Evolutionary conservation across 2,888 invertebrate genomes (phyloP), one percentile per base, ranked within the genome.

Genomic region (Nemotelus nigrinus): DNA sequence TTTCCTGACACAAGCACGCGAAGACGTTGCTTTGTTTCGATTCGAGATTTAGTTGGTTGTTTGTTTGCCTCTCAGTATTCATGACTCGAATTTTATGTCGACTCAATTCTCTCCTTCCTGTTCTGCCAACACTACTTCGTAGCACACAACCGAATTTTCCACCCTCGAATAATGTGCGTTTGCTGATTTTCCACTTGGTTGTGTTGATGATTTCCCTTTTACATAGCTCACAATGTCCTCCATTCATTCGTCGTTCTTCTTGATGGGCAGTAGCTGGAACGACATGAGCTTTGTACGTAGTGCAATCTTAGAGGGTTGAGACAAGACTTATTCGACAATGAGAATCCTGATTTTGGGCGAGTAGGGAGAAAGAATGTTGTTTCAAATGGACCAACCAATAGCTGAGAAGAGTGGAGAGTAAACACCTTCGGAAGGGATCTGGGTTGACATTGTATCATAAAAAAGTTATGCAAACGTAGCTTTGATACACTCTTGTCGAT

Each of bases 381-480:
- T 48, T 45, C 41, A 60, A 63, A 60, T 60, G 48, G 74, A 74
- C 74, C 74, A 74, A 74, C 74, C 74, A 74, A 74, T 48, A 74
- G 53, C 74, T 50, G 60, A 47, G 63, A 60, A 47, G 45, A 60
- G 63, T 48, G 53, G 41, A 53, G 47, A 55, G 8, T 41, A 55
- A 55, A 70, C 47, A 70, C 41, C 47, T 55, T 57, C 5, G 39
- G 48, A 57, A 44, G 39, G 58, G 45, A 74, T 63, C 60, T 60
- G 63, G 60, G 74, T 74, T 74, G 60, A 74, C 74, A 74, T 60
- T 74, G 74, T 74, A 43, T 41, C 41, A 55, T n/a, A 10, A 60
- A 58, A 71, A 68, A 79, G 79, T 79, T 79, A 79, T 79, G 76
- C 77, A 79, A 79, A 79, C 79, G 70, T 77, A 41, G n/a, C 60